A percentile compares a stretch with the other conserved stretches of the same genome.
phyloP scores from a whole-genome alignment of 2,113 vertebrate genomes.

The Callipepla californica region DNA sequence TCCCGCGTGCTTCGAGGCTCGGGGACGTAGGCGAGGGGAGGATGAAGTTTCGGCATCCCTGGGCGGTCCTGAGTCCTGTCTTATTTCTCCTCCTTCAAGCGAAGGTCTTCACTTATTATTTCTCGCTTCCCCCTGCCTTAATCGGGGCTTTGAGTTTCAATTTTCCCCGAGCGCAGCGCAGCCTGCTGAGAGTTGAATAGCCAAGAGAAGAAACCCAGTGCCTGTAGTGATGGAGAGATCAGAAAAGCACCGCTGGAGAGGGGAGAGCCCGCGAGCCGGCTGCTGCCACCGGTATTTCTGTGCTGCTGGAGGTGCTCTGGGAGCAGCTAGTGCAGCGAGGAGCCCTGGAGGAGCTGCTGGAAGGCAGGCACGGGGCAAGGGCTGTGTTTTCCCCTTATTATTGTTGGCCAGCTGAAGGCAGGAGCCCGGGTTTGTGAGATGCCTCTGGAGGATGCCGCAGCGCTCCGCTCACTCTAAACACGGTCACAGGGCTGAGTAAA shows the following conservation, averaged over 20 bases:
- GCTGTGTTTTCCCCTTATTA: background rate
- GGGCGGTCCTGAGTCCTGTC: background rate
- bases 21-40: background rate
- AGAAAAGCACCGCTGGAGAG: background rate
- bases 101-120: background rate
- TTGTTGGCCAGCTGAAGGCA: background rate
- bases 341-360: background rate
- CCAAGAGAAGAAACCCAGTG: background rate
- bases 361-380: background rate
- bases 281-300: background rate
- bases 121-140: background rate
- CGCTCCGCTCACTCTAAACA: background rate
- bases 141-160: background rate
- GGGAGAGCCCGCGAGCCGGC: background rate
- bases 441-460: rapidly evolving
- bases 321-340: background rate
- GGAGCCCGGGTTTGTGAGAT: background rate
- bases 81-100: background rate
- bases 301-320: background rate
- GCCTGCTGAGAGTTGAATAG: background rate
- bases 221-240: background rate
- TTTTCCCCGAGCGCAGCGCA: background rate
- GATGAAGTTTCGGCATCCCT: background rate
- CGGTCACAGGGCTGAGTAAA: rapidly evolving
- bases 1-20: rapidly evolving